Evolutionary conservation across 2,797 vertebrate genomes (phyloP).

Genomic region (Ataeniobius toweri): DNA sequence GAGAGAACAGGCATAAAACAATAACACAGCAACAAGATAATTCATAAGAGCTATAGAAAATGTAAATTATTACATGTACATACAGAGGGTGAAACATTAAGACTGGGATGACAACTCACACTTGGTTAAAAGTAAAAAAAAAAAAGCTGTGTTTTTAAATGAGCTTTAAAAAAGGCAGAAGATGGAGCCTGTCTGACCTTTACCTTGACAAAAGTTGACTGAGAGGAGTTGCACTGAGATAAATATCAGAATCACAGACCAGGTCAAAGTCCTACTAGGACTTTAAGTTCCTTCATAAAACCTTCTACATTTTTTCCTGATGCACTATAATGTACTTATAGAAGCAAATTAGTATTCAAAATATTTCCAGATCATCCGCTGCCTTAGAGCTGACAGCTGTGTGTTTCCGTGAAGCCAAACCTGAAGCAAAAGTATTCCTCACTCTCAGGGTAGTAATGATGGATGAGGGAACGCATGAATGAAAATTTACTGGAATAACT

Average conservation of each 20-base stretch:
- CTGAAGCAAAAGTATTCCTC: background rate
- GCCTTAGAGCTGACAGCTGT: background rate
- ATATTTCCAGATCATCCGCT: background rate
- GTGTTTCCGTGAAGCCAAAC: background rate
- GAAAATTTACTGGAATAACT: background rate
- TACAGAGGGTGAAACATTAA: too few relatives aligned
- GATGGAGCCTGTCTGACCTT: too few relatives aligned
- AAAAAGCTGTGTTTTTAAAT: too few relatives aligned
- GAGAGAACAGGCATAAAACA: too few relatives aligned
- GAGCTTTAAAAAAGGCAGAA: too few relatives aligned
- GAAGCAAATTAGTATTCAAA: background rate
- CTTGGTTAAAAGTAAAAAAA: too few relatives aligned
- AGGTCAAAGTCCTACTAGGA: too few relatives aligned
- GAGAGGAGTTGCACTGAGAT: background rate
- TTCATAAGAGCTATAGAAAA: too few relatives aligned
- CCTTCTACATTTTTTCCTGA: background rate
- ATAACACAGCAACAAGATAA: too few relatives aligned
- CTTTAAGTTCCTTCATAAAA: background rate
- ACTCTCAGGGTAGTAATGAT: background rate
- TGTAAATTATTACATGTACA: too few relatives aligned
- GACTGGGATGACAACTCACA: too few relatives aligned
- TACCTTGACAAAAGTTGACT: background rate
- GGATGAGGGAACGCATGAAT: constrained; percentile 3
- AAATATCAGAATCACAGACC: too few relatives aligned
- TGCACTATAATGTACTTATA: background rate